Percentiles rank a stretch among this genome's conserved stretches.
Conservation (phyloP, 2,113 vertebrate genomes). For the Hippocampus comes region DNA sequence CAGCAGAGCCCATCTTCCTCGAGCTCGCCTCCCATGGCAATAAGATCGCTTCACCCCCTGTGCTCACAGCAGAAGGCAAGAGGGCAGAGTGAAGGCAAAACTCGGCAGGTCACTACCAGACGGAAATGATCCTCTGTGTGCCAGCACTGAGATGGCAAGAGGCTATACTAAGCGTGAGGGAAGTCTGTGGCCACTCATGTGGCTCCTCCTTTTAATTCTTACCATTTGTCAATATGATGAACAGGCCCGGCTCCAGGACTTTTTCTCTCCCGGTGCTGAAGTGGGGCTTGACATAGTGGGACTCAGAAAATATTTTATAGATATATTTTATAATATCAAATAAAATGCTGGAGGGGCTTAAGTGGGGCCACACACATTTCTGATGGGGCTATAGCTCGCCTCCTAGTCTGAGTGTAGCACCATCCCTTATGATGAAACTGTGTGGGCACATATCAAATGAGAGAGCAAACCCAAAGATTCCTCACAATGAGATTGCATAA, state of each 20-base stretch:
- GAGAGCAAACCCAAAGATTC: conserved; percentile 26
- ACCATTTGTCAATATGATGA: conserved; percentile 24
- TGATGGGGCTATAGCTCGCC: too few species aligned
- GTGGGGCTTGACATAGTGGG: too few species aligned
- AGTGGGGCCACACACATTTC: too few species aligned
- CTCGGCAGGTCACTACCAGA: conserved; percentile 51
- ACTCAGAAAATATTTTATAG: too few species aligned
- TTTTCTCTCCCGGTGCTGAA: too few species aligned
- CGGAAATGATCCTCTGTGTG: conserved; percentile 66
- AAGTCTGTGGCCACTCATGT: conserved; percentile 23
- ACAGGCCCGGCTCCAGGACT: too few species aligned
- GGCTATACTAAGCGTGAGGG: conserved; percentile 29
- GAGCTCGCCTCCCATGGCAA: conserved; percentile 59
- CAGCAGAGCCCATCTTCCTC: conserved; percentile 58
- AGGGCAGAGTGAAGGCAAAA: conserved; percentile 66
- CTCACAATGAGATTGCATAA: conserved; percentile 42
- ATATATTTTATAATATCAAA: too few species aligned
- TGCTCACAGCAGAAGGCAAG: conserved; percentile 65
- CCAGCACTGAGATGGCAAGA: conserved; percentile 53
- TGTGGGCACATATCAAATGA: conserved; percentile 23
- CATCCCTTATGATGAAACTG: conserved; percentile 11
- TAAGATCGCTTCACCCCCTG: conserved; percentile 61
- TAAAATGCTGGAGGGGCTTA: too few species aligned
- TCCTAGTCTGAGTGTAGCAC: too few species aligned
- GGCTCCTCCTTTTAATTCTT: conserved; percentile 17